Evolutionary conservation across 2,888 invertebrate genomes (phyloP).

Genomic region (Parnassius orleans): DNA sequence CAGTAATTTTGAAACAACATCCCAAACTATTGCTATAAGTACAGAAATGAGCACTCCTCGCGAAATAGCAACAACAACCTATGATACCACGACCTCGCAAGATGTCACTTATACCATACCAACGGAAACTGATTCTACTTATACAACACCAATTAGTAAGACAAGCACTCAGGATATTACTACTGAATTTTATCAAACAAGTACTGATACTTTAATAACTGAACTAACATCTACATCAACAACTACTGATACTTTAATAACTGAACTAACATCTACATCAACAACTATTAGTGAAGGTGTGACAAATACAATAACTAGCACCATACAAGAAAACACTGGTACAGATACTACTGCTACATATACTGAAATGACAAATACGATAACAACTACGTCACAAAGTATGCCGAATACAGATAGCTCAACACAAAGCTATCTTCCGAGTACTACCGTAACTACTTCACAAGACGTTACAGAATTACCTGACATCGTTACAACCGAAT

Average conservation of each 20-base stretch:
- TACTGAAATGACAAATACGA: not conserved
- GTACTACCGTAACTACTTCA: not conserved
- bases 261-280: not conserved
- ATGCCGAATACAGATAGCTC: conserved; percentile 9
- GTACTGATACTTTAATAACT: not conserved
- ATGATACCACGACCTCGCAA: no score
- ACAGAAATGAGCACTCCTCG: not conserved
- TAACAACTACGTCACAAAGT: conserved; percentile 2
- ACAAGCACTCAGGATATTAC: not conserved
- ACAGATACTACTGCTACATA: not conserved
- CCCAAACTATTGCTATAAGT: not conserved
- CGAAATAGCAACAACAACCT: not conserved
- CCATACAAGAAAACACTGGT: conserved; percentile 1
- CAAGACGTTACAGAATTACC: not conserved
- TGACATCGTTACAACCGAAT: conserved; percentile 9
- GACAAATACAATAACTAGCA: not conserved
- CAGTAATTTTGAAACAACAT: conserved; percentile 1
- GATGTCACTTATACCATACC: not conserved
- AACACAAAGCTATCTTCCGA: not conserved
- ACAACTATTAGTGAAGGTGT: not conserved
- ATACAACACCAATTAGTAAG: not conserved
- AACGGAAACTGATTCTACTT: not conserved
- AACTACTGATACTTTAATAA: conserved; percentile 1
- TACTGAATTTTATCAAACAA: conserved; percentile 1
- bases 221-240: conserved; percentile 2